These are phyloP conservation scores for Tachina grossa DNA, from an alignment of 2,888 invertebrate genomes.

Conservation along the genomic window DNA sequence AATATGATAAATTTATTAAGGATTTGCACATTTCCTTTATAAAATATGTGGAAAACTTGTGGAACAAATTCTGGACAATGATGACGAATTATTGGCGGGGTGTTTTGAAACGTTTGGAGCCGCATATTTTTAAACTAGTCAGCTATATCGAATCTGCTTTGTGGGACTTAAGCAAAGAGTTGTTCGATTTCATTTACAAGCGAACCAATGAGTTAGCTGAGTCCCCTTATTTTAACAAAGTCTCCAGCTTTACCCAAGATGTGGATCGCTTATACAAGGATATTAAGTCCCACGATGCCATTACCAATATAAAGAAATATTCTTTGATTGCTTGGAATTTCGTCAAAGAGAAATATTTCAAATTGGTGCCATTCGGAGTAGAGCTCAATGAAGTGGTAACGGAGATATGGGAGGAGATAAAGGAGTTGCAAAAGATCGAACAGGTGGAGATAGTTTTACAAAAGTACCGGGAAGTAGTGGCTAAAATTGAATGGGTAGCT, in stretches of 20 bases:
- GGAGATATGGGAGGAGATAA: slow-evolving; percentile 86
- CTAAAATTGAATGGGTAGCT: slow-evolving; percentile 88
- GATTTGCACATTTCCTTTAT: slow-evolving; percentile 88
- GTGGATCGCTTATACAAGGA: slow-evolving; percentile 91
- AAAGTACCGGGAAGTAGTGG: slow-evolving; percentile 86
- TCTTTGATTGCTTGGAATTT: slow-evolving; percentile 87
- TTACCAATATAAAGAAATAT: slow-evolving; percentile 91
- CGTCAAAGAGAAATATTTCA: slow-evolving; percentile 87
- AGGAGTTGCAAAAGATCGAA: slow-evolving; percentile 85
- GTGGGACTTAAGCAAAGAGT: slow-evolving; percentile 89
- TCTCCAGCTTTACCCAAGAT: slow-evolving; percentile 91
- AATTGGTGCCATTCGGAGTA: slow-evolving; percentile 87
- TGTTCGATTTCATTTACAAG: slow-evolving; percentile 91
- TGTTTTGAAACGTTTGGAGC: slow-evolving; percentile 89
- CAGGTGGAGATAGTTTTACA: slow-evolving; percentile 85
- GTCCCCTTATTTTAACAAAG: slow-evolving; percentile 91
- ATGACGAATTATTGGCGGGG: slow-evolving; percentile 89
- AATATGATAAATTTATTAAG: slow-evolving; percentile 91
- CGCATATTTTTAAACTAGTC: slow-evolving; percentile 89
- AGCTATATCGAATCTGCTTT: slow-evolving; percentile 90
- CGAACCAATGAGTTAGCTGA: slow-evolving; percentile 90
- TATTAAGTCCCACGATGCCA: slow-evolving; percentile 89
- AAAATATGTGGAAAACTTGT: slow-evolving; percentile 89
- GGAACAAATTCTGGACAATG: slow-evolving; percentile 87
- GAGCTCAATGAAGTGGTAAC: slow-evolving; percentile 86